Conservation (phyloP, 2,113 vertebrate species). For the Pleuronectes platessa region DNA sequence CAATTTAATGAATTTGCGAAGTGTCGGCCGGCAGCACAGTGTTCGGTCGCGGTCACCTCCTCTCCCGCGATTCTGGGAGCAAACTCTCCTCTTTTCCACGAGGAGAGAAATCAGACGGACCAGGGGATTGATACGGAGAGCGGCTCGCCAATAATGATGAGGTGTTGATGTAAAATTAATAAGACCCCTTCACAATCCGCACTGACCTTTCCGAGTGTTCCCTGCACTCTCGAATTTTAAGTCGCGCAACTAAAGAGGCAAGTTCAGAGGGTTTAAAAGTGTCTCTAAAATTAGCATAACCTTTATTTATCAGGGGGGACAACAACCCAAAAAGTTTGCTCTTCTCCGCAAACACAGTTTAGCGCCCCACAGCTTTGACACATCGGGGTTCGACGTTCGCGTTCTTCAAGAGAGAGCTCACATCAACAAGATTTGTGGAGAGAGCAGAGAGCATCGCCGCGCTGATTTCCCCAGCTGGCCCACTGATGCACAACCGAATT, state of each 20-base stretch:
- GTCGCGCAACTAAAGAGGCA: slow-evolving; percentile 34
- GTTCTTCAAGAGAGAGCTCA: background rate
- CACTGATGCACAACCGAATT: background rate
- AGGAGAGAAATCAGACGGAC: slow-evolving; percentile 17
- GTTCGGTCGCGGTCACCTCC: background rate
- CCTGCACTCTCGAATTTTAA: slow-evolving; percentile 70
- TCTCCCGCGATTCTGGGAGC: background rate
- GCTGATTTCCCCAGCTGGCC: background rate
- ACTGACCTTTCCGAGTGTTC: slow-evolving; percentile 68
- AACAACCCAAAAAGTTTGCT: slow-evolving; percentile 5
- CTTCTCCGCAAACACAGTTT: background rate
- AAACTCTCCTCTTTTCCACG: slow-evolving; percentile 23
- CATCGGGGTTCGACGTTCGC: background rate
- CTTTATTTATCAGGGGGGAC: slow-evolving; percentile 36
- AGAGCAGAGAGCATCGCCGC: background rate
- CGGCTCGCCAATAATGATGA: slow-evolving; percentile 61
- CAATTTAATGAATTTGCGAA: background rate
- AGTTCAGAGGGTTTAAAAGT: slow-evolving; percentile 39
- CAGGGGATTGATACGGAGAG: slow-evolving; percentile 34
- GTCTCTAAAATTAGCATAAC: slow-evolving; percentile 25
- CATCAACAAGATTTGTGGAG: background rate
- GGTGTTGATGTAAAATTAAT: slow-evolving; percentile 79
- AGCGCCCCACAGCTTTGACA: background rate
- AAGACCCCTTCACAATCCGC: slow-evolving; percentile 54
- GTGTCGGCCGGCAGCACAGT: background rate